These are phyloP conservation scores for Oreochromis spilurus DNA, from an alignment of 2,113 vertebrate species.

Conservation along the genomic window DNA sequence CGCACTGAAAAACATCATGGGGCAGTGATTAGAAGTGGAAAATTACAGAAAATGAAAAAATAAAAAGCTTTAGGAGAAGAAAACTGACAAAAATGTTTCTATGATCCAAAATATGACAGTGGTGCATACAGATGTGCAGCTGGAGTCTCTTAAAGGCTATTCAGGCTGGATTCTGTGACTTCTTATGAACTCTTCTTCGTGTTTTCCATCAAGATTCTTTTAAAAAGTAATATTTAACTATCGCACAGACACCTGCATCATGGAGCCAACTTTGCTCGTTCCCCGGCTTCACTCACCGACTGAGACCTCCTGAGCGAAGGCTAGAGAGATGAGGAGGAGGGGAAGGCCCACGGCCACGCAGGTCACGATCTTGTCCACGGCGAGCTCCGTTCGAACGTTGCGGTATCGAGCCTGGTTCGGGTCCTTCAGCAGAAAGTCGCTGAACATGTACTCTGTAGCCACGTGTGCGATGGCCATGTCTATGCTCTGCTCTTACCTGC, in stretches of 20 bases:
- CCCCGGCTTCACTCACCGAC: conserved; percentile 71
- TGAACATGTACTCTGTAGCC: conserved; percentile 91
- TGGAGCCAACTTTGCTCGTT: not conserved
- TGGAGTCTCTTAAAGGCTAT: not conserved
- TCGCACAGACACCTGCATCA: not conserved
- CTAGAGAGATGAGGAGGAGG: conserved; percentile 87
- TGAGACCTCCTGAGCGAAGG: conserved; percentile 90
- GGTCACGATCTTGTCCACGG: conserved; percentile 86
- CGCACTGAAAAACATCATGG: not conserved
- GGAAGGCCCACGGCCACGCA: conserved; percentile 86
- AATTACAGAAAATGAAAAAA: not conserved
- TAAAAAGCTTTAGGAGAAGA: not conserved
- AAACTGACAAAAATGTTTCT: not conserved
- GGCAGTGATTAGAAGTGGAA: not conserved
- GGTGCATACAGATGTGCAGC: not conserved
- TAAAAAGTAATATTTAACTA: not conserved
- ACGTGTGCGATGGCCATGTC: conserved; percentile 88
- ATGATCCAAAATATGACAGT: not conserved
- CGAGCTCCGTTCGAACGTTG: conserved; percentile 84
- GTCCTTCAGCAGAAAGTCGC: conserved; percentile 88
- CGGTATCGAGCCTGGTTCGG: conserved; percentile 77
- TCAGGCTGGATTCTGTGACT: not conserved
- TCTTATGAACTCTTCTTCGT: not conserved
- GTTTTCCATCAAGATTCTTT: not conserved
- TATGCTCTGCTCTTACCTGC: not conserved